Evolutionary conservation across 2,888 invertebrate genomes (phyloP).

Genomic region (Hemaris fuciformis): DNA sequence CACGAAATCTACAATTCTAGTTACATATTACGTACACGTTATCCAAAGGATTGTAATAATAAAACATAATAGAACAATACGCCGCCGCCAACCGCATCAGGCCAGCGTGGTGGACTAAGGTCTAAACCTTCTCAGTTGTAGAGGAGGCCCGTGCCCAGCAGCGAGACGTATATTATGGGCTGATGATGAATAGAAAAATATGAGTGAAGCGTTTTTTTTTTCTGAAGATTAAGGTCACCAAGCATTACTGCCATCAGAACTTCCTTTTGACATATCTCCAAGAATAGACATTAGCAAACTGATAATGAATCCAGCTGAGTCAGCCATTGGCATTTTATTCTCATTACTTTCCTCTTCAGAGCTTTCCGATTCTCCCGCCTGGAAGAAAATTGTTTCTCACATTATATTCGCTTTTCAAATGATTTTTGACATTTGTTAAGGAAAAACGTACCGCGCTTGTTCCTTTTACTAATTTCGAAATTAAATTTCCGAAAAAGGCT

Average conservation of each 20-base stretch:
- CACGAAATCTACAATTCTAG: too few relatives aligned
- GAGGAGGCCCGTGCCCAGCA: too few relatives aligned
- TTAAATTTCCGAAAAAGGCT: conserved; percentile 68
- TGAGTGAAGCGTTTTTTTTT: too few relatives aligned
- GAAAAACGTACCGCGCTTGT: conserved; percentile 72
- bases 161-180: too few relatives aligned
- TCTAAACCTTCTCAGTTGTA: too few relatives aligned
- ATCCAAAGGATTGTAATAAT: too few relatives aligned
- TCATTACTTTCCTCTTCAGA: conserved; percentile 46
- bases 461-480: conserved; percentile 67
- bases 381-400: conserved; percentile 22
- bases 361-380: conserved; percentile 54
- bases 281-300: conserved; percentile 62
- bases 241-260: conserved; percentile 53
- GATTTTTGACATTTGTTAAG: too few relatives aligned
- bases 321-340: conserved; percentile 48
- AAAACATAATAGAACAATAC: too few relatives aligned
- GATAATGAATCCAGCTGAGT: conserved; percentile 62
- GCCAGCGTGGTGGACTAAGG: too few relatives aligned
- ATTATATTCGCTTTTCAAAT: neutral
- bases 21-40: too few relatives aligned
- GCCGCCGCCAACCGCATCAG: too few relatives aligned
- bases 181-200: too few relatives aligned
- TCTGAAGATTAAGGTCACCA: conserved; percentile 28
- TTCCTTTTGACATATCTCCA: conserved; percentile 71